Conservation (phyloP, 1,140 invertebrate species). For the Micrasema longulum region DNA sequence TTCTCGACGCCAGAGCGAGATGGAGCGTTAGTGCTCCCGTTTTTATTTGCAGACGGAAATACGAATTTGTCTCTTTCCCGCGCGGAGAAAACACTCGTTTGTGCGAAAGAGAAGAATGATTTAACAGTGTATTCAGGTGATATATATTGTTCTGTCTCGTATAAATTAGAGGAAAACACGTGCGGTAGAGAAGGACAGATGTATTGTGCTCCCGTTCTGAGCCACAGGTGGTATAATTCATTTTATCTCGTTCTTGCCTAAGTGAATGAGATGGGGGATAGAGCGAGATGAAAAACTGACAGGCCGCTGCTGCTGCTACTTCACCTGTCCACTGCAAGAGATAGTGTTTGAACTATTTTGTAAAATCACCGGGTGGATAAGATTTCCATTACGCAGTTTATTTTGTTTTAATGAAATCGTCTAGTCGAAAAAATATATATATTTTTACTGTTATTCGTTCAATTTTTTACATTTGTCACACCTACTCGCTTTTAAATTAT, state of each 20-base stretch:
- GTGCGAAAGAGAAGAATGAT: constrained; percentile 23
- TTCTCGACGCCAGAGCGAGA: constrained; percentile 17
- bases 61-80: constrained; percentile 6
- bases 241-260: constrained; percentile 23
- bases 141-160: constrained; percentile 19
- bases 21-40: constrained; percentile 38
- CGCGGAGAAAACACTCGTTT: neutral
- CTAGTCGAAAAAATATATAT: no score
- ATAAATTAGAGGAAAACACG: constrained; percentile 35
- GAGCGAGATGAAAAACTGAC: constrained; percentile 31
- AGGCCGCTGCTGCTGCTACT: constrained; percentile 37
- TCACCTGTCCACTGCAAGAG: constrained; percentile 49
- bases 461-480: no score
- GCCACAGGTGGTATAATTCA: constrained; percentile 48
- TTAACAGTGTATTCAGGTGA: constrained; percentile 14
- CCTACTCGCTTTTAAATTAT: no score
- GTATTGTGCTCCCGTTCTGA: constrained; percentile 47
- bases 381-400: no score
- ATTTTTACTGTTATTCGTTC: no score
- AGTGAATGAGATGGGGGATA: neutral
- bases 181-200: constrained; percentile 17
- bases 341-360: constrained; percentile 49
- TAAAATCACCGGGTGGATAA: constrained; percentile 30
- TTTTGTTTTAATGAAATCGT: no score
- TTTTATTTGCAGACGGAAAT: constrained; percentile 36